phyloP scores from a whole-genome alignment of 2,888 invertebrate species.

The Polymixis flavicincta region DNA sequence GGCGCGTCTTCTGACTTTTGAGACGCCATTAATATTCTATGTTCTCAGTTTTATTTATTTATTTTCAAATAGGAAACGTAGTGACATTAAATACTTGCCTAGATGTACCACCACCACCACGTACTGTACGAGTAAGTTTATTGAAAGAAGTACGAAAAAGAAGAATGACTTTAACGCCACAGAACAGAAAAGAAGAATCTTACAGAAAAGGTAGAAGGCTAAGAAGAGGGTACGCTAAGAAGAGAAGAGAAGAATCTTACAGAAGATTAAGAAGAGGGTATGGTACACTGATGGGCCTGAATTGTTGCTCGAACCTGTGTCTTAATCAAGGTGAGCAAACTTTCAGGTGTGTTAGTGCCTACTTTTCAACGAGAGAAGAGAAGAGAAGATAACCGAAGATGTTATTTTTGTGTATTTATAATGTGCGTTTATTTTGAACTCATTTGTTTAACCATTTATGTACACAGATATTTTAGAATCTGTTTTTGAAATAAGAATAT shows the following conservation, averaged over 20 bases:
- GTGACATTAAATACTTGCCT: too few species aligned
- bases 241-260: conserved; percentile 3
- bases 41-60: not conserved
- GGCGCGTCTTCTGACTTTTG: conserved; percentile 17
- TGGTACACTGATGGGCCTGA: conserved; percentile 94
- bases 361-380: conserved; percentile 74
- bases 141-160: not conserved
- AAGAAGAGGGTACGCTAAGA: conserved; percentile 83
- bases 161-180: not conserved
- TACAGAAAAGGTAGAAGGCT: not conserved
- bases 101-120: too few species aligned
- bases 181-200: not conserved
- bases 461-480: too few species aligned
- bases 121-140: not conserved
- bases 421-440: not conserved
- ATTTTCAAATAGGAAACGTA: not conserved
- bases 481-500: too few species aligned
- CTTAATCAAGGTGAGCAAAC: conserved; percentile 95
- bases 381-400: conserved; percentile 51
- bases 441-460: too few species aligned
- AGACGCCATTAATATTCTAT: not conserved
- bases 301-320: conserved; percentile 95
- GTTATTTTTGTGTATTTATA: not conserved
- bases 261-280: conserved; percentile 73
- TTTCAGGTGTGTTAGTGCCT: conserved; percentile 95